phyloP scores from a whole-genome alignment of 2,888 invertebrate genomes.

The Uloborus plumipes region DNA sequence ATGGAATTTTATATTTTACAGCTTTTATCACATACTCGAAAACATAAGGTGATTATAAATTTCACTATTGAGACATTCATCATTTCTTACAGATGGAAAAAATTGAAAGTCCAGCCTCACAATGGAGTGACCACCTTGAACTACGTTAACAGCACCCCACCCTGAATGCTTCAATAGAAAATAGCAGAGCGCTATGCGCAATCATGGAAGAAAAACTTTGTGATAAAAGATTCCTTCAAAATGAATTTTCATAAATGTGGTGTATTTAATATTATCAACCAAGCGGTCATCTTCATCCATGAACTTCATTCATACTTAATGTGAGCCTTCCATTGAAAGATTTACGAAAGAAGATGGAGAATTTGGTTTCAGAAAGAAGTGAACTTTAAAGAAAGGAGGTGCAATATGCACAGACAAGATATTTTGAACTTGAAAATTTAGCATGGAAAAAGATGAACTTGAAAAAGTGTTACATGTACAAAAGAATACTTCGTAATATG shows the following conservation, averaged over 20 bases:
- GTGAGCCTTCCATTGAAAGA: constrained; percentile 2
- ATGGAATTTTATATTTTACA: too few relatives aligned
- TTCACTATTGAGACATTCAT: neutral
- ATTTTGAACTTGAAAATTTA: too few relatives aligned
- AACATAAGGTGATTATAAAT: too few relatives aligned
- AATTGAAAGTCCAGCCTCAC: constrained; percentile 22
- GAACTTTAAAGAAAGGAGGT: too few relatives aligned
- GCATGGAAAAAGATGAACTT: too few relatives aligned
- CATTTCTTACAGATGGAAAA: constrained; percentile 8
- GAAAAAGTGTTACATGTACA: too few relatives aligned
- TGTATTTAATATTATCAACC: constrained; percentile 1
- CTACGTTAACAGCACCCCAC: constrained; percentile 10
- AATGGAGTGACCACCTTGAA: constrained; percentile 14
- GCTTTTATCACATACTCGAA: too few relatives aligned
- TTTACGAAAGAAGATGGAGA: neutral
- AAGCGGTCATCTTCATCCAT: constrained; percentile 2
- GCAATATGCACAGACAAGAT: too few relatives aligned
- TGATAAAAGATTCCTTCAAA: constrained; percentile 3
- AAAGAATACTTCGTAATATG: too few relatives aligned
- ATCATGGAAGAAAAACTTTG: neutral
- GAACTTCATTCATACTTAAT: constrained; percentile 7
- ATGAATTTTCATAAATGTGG: constrained; percentile 4
- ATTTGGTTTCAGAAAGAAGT: too few relatives aligned
- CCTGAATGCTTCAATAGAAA: neutral
- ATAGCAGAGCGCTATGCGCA: neutral